Evolutionary conservation across 2,113 vertebrate genomes (phyloP).

Genomic region (Heterocephalus glaber): DNA sequence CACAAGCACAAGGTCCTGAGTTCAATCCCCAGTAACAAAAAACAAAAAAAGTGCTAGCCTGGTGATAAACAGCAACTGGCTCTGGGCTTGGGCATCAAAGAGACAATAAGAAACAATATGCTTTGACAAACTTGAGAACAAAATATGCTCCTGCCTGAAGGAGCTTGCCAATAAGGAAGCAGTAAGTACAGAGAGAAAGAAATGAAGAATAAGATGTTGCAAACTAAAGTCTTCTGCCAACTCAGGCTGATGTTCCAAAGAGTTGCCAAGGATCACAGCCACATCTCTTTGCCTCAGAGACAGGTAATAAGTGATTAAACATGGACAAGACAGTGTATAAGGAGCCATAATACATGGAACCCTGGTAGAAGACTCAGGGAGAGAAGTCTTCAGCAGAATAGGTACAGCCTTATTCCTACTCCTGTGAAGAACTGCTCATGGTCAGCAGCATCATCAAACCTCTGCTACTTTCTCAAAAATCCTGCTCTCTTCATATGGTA

Average conservation of each 20-base stretch:
- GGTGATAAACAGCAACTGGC: neutral
- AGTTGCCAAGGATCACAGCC: neutral
- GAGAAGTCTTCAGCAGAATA: neutral
- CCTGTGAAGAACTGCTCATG: neutral
- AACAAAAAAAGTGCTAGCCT: neutral
- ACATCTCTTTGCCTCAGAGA: neutral
- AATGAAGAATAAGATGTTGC: neutral
- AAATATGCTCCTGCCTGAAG: neutral
- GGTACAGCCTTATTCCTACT: neutral
- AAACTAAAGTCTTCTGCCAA: slow-evolving; percentile 39
- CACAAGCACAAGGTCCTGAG: too few species aligned
- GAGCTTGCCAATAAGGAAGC: neutral
- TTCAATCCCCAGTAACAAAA: too few species aligned
- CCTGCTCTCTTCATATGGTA: neutral
- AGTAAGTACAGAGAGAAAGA: neutral
- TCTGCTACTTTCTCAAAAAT: slow-evolving; percentile 11
- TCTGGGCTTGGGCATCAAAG: neutral
- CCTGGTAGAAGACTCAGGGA: neutral
- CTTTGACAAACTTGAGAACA: slow-evolving; percentile 50
- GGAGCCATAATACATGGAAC: neutral
- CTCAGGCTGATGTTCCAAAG: neutral
- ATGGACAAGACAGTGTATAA: neutral
- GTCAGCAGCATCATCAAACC: neutral
- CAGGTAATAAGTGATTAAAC: neutral
- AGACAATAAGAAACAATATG: neutral